A percentile compares a stretch with the other conserved stretches of the same genome.
Evolutionary conservation across 1,140 invertebrate genomes (phyloP).

Genomic region (Leptopilina boulardi): DNA sequence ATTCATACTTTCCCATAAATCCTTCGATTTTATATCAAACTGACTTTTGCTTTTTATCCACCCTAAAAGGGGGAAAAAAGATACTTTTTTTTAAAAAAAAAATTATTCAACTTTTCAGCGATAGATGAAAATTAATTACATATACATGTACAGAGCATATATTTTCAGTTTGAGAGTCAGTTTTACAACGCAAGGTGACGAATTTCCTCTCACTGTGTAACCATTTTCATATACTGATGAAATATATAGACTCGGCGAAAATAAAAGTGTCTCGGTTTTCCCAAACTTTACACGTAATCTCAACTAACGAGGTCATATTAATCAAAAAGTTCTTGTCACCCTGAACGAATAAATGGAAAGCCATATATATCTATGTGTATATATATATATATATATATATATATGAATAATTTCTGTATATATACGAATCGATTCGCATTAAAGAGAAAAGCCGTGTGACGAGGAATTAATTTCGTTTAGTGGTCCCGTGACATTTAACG

Average conservation of each 20-base stretch:
- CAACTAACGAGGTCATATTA: constrained; percentile 3
- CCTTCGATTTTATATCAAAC: no score
- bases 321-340: constrained; percentile 7
- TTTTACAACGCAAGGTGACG: no score
- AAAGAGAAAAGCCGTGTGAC: neutral
- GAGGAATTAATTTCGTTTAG: constrained; percentile 13
- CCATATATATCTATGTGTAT: neutral
- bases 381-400: no score
- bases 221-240: neutral
- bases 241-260: neutral
- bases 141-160: no score
- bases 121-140: no score
- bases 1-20: no score
- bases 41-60: no score
- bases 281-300: neutral
- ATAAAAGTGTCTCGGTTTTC: neutral
- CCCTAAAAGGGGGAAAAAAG: no score
- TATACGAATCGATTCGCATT: neutral
- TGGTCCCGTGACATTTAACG: neutral
- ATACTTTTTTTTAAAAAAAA: no score
- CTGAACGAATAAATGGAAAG: neutral
- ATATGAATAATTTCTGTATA: neutral
- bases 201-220: neutral
- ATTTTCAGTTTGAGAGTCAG: no score
- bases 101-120: no score